phyloP scores from a whole-genome alignment of 53 echinoderm and acorn worm species.

The Echinarachnius parma region DNA sequence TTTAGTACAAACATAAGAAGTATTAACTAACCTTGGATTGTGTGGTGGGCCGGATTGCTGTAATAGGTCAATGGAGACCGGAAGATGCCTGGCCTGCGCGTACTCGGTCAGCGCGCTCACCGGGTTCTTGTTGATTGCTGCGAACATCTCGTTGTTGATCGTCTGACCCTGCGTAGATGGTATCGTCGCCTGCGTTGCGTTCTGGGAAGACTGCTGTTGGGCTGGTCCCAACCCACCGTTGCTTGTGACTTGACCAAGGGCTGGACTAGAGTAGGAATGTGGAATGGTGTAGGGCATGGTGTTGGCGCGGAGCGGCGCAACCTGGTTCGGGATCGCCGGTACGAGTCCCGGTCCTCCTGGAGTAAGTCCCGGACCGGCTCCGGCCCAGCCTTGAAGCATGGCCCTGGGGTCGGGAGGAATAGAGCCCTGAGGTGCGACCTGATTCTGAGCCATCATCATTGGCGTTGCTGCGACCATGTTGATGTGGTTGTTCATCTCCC shows the following conservation, averaged over 20 bases:
- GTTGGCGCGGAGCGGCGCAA: conserved; percentile 21
- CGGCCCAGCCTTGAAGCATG: background rate
- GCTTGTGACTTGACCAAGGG: background rate
- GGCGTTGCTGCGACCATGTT: background rate
- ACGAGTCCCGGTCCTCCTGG: background rate
- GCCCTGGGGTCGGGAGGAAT: conserved; percentile 29
- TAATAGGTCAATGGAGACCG: conserved; percentile 69
- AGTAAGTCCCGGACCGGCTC: background rate
- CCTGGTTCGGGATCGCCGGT: conserved; percentile 33
- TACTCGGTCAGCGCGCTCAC: conserved; percentile 90
- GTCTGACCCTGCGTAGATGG: conserved; percentile 25
- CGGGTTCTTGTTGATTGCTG: conserved; percentile 85
- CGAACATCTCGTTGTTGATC: conserved; percentile 73
- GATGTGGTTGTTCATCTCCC: conserved; percentile 10
- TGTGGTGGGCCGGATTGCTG: conserved; percentile 84
- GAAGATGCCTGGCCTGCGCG: conserved; percentile 84
- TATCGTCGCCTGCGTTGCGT: conserved; percentile 11
- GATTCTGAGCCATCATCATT: conserved; percentile 1
- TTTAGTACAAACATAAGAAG: too few species aligned
- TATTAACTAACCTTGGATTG: conserved; percentile 96
- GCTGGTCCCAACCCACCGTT: conserved; percentile 4
- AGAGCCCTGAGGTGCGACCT: background rate
- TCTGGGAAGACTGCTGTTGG: conserved; percentile 48
- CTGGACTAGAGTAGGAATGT: conserved; percentile 7
- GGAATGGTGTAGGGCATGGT: conserved; percentile 35